Evolutionary conservation across 2,797 vertebrate species (phyloP), one percentile per base, ranked within the genome.

Genomic region (Babyrousa celebensis): DNA sequence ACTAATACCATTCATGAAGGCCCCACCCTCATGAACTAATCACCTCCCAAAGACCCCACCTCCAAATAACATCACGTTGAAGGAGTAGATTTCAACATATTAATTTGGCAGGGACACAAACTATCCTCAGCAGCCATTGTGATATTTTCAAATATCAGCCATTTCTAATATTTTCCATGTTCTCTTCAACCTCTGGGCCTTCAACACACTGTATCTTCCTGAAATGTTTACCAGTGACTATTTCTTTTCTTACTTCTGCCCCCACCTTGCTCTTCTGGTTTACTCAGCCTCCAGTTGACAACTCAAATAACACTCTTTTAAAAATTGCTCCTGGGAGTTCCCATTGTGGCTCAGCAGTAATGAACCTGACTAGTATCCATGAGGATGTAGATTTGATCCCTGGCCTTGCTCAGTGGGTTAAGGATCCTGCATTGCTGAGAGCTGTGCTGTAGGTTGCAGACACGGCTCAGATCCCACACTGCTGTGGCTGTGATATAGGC

Each of bases 111-210:
- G 67, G 3, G 3, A 85, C 27, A 85, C 21, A 72, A 14, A 74
- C 48, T 68, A 18, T 56, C 17, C 27, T 86, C 40, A 54, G 27
- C 23, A 89, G 12, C 23, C 67, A 60, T 88, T 91, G 25, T 5
- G 12, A 48, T 63, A 74, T 82, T n/a, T 1, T 78, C 72, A 91
- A 63, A 78, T 71, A 63, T 63, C 62, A 63, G 25, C 12, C 4
- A 6, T 29, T 83, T 89, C 27, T 4, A 12, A n/a, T 62, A 88
- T 78, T 32, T 1, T 78, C 21, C 25, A 60, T 74, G 32, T 60
- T 96, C 72, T 74, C 63, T 85, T 95, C 68, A 91, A 29, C 27
- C 71, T 82, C 29, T 79, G 27, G 65, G 4, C 36, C 29, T 93
- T 93, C 10, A 78, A 65, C 9, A 43, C 12, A 18, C 71, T 77